Conservation (phyloP, 2,888 invertebrate genomes). For the Caenorhabditis parvicauda region DNA sequence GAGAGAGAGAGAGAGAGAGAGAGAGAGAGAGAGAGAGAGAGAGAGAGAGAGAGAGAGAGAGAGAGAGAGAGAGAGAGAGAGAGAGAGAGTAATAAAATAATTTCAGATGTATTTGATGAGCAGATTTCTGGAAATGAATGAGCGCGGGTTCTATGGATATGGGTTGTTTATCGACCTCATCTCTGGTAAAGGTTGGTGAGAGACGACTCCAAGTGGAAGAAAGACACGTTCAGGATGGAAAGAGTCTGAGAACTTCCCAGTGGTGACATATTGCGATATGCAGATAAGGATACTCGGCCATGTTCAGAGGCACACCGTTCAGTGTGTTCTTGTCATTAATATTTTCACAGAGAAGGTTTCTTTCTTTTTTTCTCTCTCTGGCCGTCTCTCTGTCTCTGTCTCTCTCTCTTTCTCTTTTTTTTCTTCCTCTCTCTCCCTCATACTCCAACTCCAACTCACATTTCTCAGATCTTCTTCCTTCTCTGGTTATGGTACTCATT, state of each 20-base stretch:
- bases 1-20: too few relatives aligned
- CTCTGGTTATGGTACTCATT: constrained; percentile 62
- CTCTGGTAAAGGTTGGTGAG: constrained; percentile 43
- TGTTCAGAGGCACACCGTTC: constrained; percentile 61
- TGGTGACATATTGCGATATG: constrained; percentile 62
- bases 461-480: constrained; percentile 56
- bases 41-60: too few relatives aligned
- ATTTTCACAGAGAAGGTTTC: constrained; percentile 61
- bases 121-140: constrained; percentile 58
- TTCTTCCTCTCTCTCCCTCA: too few relatives aligned
- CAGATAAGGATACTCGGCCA: constrained; percentile 57
- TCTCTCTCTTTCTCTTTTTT: too few relatives aligned
- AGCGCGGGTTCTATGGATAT: constrained; percentile 59
- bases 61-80: too few relatives aligned
- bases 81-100: too few relatives aligned
- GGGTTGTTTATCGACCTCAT: constrained; percentile 59
- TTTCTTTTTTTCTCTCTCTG: background rate
- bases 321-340: constrained; percentile 62
- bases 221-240: constrained; percentile 46
- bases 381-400: too few relatives aligned
- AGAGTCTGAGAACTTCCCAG: constrained; percentile 60
- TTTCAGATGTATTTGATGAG: constrained; percentile 55
- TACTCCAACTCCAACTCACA: too few relatives aligned
- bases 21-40: too few relatives aligned
- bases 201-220: background rate